A percentile compares a stretch with the other conserved stretches of the same genome.
These are phyloP conservation scores for Oenanthe melanoleuca DNA, from an alignment of 2,113 vertebrate genomes.

Conservation along the genomic window DNA sequence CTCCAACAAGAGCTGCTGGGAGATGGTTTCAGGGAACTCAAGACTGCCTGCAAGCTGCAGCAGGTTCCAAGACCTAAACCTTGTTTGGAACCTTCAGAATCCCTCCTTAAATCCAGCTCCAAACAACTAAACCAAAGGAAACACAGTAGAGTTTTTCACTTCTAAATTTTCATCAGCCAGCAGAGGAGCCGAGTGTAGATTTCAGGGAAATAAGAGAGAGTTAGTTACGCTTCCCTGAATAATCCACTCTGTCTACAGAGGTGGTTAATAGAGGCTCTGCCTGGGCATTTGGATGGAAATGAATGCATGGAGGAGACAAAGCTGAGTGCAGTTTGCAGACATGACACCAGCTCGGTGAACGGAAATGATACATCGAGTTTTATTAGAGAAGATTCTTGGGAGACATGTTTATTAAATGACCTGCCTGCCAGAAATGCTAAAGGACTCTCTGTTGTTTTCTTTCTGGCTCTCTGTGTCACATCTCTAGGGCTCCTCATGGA, in stretches of 20 bases:
- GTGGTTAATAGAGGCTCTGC: constrained; percentile 25
- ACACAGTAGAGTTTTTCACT: background rate
- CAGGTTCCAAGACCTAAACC: background rate
- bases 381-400: background rate
- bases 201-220: constrained; percentile 36
- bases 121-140: background rate
- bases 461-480: background rate
- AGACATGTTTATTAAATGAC: background rate
- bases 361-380: constrained; percentile 6
- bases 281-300: constrained; percentile 47
- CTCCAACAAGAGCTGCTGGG: background rate
- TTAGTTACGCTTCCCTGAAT: constrained; percentile 43
- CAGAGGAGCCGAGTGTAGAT: background rate
- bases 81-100: background rate
- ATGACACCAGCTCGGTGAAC: background rate
- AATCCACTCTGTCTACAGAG: constrained; percentile 44
- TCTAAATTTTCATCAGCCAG: background rate
- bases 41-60: accelerated
- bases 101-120: background rate
- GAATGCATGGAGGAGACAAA: constrained; percentile 31
- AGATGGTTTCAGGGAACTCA: background rate
- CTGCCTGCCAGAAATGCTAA: background rate
- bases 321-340: constrained; percentile 1
- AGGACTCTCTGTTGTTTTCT: background rate
- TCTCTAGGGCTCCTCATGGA: background rate